Evolutionary conservation across 2,888 invertebrate genomes (phyloP), one percentile per base, ranked within the genome.

Genomic region (Sphaerophoria rueppellii): DNA sequence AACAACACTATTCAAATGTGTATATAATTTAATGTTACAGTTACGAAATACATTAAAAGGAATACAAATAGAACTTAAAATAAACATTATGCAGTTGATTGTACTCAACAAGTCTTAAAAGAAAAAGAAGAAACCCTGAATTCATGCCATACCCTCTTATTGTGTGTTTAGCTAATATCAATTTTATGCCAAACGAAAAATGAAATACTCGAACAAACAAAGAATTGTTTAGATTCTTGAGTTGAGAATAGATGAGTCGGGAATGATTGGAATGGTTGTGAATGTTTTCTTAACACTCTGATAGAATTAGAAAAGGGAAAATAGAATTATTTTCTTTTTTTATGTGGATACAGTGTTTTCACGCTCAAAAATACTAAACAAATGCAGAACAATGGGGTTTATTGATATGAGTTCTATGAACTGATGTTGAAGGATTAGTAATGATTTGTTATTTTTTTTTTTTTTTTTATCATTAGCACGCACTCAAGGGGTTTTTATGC

Each of bases 221-320:
- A 14, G 63, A 81, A 65, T 65, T 76, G 65, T 81, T 72, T 72
- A 67, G 46, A 34, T 72, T 77, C 60, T 24, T 34, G 60, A 69
- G 35, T 16, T 63, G 46, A 50, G 24, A 12, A 43, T 50, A 37
- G n/a, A 16, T 50, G 35, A 24, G 11, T 16, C 50, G 35, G 6
- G 11, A 14, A 52, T 35, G 12, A 24, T 9, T 61, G 12, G 16
- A 2, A 11, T 58, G 37, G 16, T 40, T 58, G 35, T 57, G 55
- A 55, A 74, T 14, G 12, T 9, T 57, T 32, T 52, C 46, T n/a
- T n/a, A 69, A 4, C 40, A 5, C 67, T 55, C 43, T 11, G 43
- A 24, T 24, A 1, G 24, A 24, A 24, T 24, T 24, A 24, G 24
- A 24, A 24, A 24, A 24, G 24, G 24, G 24, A 24, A 24, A 24